These are phyloP conservation scores for Malacosoma neustria DNA, from an alignment of 2,888 invertebrate species.

Conservation along the genomic window DNA sequence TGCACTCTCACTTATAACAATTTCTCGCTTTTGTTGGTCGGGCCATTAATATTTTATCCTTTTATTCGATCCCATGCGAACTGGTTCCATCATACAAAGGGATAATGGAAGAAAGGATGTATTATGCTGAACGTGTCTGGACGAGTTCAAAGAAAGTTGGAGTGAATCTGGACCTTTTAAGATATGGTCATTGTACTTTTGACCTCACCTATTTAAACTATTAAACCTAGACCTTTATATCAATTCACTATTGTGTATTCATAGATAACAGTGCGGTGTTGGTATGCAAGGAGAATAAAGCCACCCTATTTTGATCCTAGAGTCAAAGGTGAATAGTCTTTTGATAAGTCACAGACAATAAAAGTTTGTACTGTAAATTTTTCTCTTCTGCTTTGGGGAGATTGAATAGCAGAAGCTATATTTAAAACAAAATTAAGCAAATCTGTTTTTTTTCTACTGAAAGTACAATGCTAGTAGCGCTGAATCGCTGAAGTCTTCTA, in stretches of 20 bases:
- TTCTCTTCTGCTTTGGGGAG: too few species aligned
- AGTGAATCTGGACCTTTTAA: not conserved
- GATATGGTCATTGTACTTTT: not conserved
- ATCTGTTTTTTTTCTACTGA: too few species aligned
- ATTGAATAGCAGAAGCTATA: too few species aligned
- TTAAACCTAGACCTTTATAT: not conserved
- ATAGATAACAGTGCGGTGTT: not conserved
- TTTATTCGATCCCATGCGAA: conserved; percentile 45
- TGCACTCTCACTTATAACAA: conserved; percentile 71
- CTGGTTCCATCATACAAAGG: conserved; percentile 59
- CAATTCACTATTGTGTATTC: not conserved
- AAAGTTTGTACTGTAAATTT: too few species aligned
- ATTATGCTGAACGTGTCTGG: conserved; percentile 46
- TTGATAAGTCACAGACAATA: too few species aligned
- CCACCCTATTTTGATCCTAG: not conserved
- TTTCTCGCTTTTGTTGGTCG: conserved; percentile 64
- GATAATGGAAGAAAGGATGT: conserved; percentile 57
- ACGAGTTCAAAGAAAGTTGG: conserved; percentile 27
- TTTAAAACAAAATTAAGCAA: too few species aligned
- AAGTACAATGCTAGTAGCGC: too few species aligned
- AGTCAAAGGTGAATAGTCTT: too few species aligned
- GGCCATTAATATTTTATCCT: conserved; percentile 56
- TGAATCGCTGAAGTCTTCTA: too few species aligned
- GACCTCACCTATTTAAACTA: not conserved
- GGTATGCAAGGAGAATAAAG: not conserved